A percentile compares a stretch with the other conserved stretches of the same genome.
These are phyloP conservation scores for Cercopithecus neglectus DNA, from an alignment of 2,797 vertebrate genomes.

Conservation along the genomic window DNA sequence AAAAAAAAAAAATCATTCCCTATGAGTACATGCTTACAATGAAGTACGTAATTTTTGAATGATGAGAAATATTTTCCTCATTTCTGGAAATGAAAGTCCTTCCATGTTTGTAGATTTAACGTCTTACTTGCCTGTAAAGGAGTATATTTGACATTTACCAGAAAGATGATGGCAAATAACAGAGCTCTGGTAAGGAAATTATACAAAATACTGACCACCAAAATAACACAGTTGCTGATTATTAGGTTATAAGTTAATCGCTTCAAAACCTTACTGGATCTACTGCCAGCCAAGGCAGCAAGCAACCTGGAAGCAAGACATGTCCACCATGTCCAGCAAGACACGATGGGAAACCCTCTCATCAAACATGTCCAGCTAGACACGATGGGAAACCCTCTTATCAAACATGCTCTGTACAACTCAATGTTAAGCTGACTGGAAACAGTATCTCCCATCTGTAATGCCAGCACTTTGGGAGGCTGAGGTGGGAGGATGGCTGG, in stretches of 20 bases:
- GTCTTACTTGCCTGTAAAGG: background rate
- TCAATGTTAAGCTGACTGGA: background rate
- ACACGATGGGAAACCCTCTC: background rate
- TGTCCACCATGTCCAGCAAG: too few species aligned
- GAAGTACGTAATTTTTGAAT: background rate
- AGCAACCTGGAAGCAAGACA: background rate
- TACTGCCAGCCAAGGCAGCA: background rate
- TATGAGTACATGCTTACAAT: background rate
- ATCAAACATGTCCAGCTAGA: background rate
- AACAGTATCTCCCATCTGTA: background rate
- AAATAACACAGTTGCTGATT: background rate
- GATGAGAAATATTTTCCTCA: background rate
- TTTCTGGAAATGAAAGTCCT: background rate
- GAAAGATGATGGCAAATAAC: background rate
- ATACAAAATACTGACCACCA: background rate
- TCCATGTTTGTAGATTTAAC: background rate
- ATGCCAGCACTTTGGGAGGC: background rate
- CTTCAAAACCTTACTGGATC: background rate
- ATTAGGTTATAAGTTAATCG: background rate
- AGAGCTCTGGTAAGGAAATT: background rate
- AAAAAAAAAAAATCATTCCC: too few species aligned
- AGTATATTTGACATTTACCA: background rate
- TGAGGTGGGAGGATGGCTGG: background rate
- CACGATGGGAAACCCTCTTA: background rate
- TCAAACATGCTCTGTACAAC: accelerated